These are phyloP conservation scores for Archilochus colubris DNA, from an alignment of 2,113 vertebrate species.

Conservation along the genomic window DNA sequence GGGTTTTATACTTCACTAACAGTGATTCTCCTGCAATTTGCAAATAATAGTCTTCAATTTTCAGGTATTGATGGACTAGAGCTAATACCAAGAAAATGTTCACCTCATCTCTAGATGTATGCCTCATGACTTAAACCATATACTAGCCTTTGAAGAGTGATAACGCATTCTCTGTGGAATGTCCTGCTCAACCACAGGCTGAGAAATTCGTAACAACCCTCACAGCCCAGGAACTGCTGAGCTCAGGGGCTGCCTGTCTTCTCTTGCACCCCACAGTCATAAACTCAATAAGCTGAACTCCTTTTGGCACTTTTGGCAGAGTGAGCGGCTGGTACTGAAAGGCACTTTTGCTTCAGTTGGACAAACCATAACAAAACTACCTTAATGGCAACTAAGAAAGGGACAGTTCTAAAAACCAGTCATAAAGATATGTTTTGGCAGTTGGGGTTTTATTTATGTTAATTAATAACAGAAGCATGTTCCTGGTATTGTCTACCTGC, in stretches of 20 bases:
- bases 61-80: neutral
- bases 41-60: conserved; percentile 15
- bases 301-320: neutral
- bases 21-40: neutral
- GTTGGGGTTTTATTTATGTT: neutral
- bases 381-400: neutral
- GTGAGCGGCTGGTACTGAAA: neutral
- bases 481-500: neutral
- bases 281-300: neutral
- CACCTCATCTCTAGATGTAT: neutral
- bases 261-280: neutral
- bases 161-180: neutral
- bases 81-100: neutral
- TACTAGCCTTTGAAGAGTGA: neutral
- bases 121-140: neutral
- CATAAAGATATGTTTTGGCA: neutral
- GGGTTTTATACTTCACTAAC: neutral
- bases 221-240: neutral
- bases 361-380: neutral
- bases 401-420: neutral
- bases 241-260: neutral
- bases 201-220: neutral
- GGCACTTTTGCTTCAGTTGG: neutral
- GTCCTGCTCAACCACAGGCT: neutral
- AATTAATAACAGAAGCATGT: neutral